These are phyloP conservation scores for Exephanes ischioxanthus DNA, from an alignment of 2,888 invertebrate species.

Conservation along the genomic window DNA sequence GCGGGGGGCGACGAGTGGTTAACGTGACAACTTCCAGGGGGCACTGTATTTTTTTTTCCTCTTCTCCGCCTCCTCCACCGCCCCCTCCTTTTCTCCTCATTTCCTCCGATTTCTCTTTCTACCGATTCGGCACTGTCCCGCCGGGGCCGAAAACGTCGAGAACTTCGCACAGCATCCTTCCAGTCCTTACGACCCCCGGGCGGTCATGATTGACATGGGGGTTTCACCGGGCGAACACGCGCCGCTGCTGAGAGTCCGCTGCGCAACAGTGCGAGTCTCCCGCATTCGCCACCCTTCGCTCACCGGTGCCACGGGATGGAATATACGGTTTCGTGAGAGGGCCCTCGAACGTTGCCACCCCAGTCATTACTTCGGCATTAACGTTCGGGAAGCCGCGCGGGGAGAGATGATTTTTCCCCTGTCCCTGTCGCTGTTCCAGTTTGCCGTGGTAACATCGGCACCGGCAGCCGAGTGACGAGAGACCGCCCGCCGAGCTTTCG, in stretches of 20 bases:
- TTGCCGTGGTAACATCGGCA: conserved; percentile 44
- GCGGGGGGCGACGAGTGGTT: conserved; percentile 54
- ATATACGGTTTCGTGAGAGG: conserved; percentile 70
- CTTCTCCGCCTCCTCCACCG: background rate
- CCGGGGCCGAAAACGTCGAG: conserved; percentile 39
- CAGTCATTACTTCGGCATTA: conserved; percentile 83
- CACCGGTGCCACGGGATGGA: conserved; percentile 50
- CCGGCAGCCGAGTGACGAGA: conserved; percentile 46
- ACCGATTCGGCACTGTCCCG: conserved; percentile 33
- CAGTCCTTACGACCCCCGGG: conserved; percentile 58
- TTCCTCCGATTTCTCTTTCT: conserved; percentile 33
- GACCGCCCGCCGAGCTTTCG: conserved; percentile 58
- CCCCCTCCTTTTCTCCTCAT: conserved; percentile 3
- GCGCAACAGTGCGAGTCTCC: conserved; percentile 54
- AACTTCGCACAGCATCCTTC: conserved; percentile 30
- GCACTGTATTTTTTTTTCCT: conserved; percentile 48
- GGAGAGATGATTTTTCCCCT: conserved; percentile 78
- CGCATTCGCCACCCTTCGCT: conserved; percentile 54
- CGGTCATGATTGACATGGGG: conserved; percentile 66
- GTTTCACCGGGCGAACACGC: conserved; percentile 42
- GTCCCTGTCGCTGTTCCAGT: conserved; percentile 19
- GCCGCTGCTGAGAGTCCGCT: conserved; percentile 52
- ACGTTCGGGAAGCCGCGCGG: conserved; percentile 68
- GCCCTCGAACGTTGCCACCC: conserved; percentile 82
- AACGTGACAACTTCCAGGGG: conserved; percentile 59